These are phyloP conservation scores for Seriola dumerili DNA, from an alignment of 2,113 vertebrate species.

Conservation along the genomic window DNA sequence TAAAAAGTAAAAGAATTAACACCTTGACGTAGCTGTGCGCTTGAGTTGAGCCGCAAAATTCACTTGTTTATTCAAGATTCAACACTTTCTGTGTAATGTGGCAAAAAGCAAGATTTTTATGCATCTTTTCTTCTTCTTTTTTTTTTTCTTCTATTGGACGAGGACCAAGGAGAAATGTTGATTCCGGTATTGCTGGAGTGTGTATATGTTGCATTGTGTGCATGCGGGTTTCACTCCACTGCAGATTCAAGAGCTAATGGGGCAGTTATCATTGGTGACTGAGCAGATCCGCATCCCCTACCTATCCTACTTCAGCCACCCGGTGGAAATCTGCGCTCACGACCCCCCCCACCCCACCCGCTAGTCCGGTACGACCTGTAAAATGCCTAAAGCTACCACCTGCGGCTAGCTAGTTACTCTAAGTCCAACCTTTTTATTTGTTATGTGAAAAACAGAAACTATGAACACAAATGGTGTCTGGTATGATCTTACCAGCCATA, in stretches of 20 bases:
- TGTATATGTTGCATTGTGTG: conserved; percentile 30
- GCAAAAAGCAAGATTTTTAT: conserved; percentile 11
- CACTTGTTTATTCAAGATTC: background rate
- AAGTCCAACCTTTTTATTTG: conserved; percentile 27
- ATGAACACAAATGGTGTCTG: conserved; percentile 33
- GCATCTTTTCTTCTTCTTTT: background rate
- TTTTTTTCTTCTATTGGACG: conserved; percentile 17
- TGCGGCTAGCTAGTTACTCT: conserved; percentile 38
- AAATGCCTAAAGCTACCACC: conserved; percentile 55
- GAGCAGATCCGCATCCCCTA: conserved; percentile 43
- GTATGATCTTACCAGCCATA: conserved; percentile 35
- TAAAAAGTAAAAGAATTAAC: conserved; percentile 43
- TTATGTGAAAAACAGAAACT: conserved; percentile 35
- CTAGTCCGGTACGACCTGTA: conserved; percentile 19
- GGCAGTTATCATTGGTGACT: conserved; percentile 67
- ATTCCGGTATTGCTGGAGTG: conserved; percentile 31
- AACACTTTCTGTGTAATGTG: background rate
- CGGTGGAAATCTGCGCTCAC: conserved; percentile 44
- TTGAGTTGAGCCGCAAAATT: conserved; percentile 14
- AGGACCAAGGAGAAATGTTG: conserved; percentile 35
- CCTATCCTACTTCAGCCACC: conserved; percentile 35
- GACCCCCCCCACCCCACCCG: conserved; percentile 25
- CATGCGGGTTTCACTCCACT: conserved; percentile 51
- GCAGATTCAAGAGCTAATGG: conserved; percentile 63
- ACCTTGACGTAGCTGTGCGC: conserved; percentile 23